These are phyloP conservation scores for Geococcyx californianus DNA, from an alignment of 2,113 vertebrate species.

Conservation along the genomic window DNA sequence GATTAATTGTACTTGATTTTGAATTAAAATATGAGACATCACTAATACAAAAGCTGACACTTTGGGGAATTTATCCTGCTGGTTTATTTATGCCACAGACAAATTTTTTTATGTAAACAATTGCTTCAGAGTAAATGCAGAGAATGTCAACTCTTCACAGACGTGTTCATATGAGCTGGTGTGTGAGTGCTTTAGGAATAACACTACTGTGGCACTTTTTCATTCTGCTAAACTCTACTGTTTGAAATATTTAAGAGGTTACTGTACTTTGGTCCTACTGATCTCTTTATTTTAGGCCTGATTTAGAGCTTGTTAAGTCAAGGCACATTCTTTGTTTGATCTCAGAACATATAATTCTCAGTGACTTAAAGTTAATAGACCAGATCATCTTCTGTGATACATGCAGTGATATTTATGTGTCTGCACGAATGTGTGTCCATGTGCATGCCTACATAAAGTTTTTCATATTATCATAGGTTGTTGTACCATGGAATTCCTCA, in stretches of 20 bases:
- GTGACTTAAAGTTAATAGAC: slow-evolving; percentile 42
- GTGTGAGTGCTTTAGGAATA: not conserved
- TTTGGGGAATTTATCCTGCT: slow-evolving; percentile 39
- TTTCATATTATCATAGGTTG: not conserved
- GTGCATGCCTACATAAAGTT: not conserved
- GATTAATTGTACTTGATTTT: slow-evolving; percentile 55
- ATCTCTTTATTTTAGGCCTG: slow-evolving; percentile 31
- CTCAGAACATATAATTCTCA: not conserved
- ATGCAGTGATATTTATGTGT: slow-evolving; percentile 17
- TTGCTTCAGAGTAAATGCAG: slow-evolving; percentile 15
- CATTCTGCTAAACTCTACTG: not conserved
- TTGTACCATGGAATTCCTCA: not conserved
- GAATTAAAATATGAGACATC: slow-evolving; percentile 49
- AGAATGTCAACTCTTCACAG: not conserved
- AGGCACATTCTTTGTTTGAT: slow-evolving; percentile 9
- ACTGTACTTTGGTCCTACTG: not conserved
- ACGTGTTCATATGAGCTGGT: not conserved
- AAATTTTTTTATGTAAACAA: slow-evolving; percentile 27
- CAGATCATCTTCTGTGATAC: slow-evolving; percentile 5
- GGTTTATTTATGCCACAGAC: slow-evolving; percentile 50
- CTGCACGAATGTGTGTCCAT: not conserved
- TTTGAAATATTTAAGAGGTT: slow-evolving; percentile 34
- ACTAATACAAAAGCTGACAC: slow-evolving; percentile 37
- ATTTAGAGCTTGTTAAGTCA: slow-evolving; percentile 28
- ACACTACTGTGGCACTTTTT: not conserved